Base-by-base conservation (phyloP, 23 tunicate species). In the Halocynthia aurantium region DNA sequence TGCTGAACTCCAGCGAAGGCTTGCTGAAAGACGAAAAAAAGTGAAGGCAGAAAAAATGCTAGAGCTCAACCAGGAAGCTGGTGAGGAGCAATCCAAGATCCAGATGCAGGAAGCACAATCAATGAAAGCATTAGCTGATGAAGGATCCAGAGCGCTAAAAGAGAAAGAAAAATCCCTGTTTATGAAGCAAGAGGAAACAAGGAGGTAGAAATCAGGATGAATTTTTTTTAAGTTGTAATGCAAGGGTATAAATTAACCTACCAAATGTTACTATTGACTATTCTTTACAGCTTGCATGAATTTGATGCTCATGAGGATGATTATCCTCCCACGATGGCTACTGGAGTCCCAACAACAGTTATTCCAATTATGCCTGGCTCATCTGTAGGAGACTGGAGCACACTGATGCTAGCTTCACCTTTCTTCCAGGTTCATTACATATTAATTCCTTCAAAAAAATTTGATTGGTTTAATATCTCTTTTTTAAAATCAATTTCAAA, bases 1-100 rank as follows among this genome's bases (percentile, higher is more conserved):
- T 17, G 84, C 73, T 5, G 74, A 83, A 51, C 62, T 88, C 66
- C 72, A 88, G 52, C 73, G 74, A 63, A 58, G 79, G 7, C 73
- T 88, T 63, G 95, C 73, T 52, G 95, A 83, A 56, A 83, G 95
- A 60, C 61, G 84, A 7, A 78, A 70, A 53, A 73, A 78, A 44
- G 79, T 74, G 56, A 75, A 79, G 75, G 95, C 79, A 51, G 78
- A 80, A 18, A 72, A 72, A 62, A 73, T 63, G 31, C 53, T 53
- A 7, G 81, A 88, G 60, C 72, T 88, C 65, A 61, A 79, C 63
- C 70, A 80, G 51, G 72, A 88, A 51, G 80, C 77, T 54, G 67
- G 58, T 55, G 52, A 74, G 22, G 50, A 74, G 22, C 55, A 74
- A 55, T 19, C 62, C 12, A 73, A 78, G 50, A 55, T 88, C 12